These are phyloP conservation scores for Pseudoatta argentina DNA, from an alignment of 1,140 invertebrate genomes.

Conservation along the genomic window DNA sequence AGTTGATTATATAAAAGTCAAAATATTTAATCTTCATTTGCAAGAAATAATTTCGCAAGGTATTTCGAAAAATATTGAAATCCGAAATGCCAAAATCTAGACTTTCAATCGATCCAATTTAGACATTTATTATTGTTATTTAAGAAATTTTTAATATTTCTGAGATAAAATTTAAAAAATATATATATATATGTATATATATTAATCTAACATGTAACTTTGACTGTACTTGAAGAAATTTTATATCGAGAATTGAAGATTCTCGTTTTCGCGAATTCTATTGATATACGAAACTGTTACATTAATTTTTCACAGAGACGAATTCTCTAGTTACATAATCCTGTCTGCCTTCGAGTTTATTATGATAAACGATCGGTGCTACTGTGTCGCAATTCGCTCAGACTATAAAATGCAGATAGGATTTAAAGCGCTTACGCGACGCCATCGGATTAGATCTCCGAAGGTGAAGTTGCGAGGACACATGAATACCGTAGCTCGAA, in stretches of 20 bases:
- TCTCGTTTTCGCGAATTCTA: not conserved
- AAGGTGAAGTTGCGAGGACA: slow-evolving; percentile 10
- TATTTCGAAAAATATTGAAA: not conserved
- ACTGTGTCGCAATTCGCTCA: slow-evolving; percentile 27
- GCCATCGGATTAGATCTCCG: not conserved
- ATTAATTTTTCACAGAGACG: slow-evolving; percentile 20
- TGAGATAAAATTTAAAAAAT: too few relatives aligned
- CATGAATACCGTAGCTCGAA: not conserved
- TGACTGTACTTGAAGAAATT: not conserved
- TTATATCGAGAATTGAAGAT: not conserved
- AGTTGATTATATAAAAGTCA: too few relatives aligned
- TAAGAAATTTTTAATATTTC: too few relatives aligned
- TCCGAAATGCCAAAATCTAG: not conserved
- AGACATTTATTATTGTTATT: not conserved
- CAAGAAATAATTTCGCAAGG: too few relatives aligned
- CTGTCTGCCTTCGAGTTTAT: not conserved
- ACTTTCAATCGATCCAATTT: not conserved
- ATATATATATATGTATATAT: too few relatives aligned
- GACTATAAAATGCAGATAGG: slow-evolving; percentile 34
- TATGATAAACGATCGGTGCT: slow-evolving; percentile 23
- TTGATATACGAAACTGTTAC: not conserved
- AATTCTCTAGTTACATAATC: slow-evolving; percentile 6
- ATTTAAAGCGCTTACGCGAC: slow-evolving; percentile 22
- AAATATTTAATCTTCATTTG: too few relatives aligned
- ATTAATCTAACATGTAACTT: too few relatives aligned